Conservation (phyloP, 2,113 vertebrate species). For the Ceyx cyanopectus region DNA sequence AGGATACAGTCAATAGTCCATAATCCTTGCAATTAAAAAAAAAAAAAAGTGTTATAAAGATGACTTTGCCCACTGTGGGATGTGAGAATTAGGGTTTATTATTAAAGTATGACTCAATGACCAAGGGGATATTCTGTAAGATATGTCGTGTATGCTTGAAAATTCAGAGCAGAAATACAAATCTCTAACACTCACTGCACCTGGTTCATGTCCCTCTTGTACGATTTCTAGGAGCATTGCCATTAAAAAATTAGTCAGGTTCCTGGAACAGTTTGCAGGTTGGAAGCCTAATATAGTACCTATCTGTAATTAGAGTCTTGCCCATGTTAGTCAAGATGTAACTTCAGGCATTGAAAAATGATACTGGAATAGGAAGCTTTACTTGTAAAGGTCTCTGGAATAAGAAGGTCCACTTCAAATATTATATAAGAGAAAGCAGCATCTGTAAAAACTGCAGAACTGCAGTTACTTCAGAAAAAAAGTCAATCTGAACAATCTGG, state of each 20-base stretch:
- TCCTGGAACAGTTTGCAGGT: constrained; percentile 17
- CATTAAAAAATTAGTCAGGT: constrained; percentile 44
- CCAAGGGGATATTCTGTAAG: background rate
- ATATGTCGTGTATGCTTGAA: background rate
- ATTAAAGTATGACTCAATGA: constrained; percentile 38
- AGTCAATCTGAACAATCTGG: background rate
- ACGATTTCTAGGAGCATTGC: background rate
- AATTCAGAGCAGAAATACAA: constrained; percentile 18
- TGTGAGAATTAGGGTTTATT: background rate
- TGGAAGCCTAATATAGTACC: constrained; percentile 41
- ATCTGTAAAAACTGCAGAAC: background rate
- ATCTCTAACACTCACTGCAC: background rate
- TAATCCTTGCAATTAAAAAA: background rate
- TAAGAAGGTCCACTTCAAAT: background rate
- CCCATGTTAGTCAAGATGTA: background rate
- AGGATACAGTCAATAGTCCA: background rate
- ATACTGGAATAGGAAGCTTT: background rate
- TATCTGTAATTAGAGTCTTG: constrained; percentile 44
- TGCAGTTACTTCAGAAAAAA: background rate
- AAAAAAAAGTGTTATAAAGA: background rate
- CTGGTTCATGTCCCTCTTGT: constrained; percentile 2
- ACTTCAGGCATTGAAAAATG: background rate
- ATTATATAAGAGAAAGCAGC: background rate
- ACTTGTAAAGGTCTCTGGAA: background rate
- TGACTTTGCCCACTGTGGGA: background rate